Conservation (phyloP, 1,140 invertebrate genomes). For the Aleiodes sp. region DNA sequence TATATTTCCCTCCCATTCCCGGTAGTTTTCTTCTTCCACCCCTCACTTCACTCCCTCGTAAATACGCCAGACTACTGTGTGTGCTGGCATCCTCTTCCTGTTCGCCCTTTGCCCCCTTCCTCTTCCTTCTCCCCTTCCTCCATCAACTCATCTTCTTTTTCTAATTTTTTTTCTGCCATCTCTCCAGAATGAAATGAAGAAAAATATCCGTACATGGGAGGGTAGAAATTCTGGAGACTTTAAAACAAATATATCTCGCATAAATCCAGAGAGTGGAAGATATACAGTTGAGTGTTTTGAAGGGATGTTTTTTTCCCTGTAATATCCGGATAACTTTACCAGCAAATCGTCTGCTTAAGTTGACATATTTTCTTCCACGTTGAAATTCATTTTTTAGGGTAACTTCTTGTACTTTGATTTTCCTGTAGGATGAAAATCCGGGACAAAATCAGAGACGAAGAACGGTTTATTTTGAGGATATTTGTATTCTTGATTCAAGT, state of each 20-base stretch:
- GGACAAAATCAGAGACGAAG: neutral
- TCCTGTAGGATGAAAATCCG: neutral
- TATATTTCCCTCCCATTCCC: constrained; percentile 52
- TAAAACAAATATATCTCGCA: constrained; percentile 67
- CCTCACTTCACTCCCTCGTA: constrained; percentile 53
- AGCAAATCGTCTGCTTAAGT: constrained; percentile 62
- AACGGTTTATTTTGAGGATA: no score
- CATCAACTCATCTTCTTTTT: neutral
- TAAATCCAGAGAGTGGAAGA: constrained; percentile 55
- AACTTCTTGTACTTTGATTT: neutral
- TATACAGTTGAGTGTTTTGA: constrained; percentile 6
- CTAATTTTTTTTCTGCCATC: constrained; percentile 21
- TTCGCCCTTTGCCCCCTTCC: neutral
- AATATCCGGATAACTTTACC: constrained; percentile 17
- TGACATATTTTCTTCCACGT: constrained; percentile 57
- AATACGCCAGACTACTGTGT: constrained; percentile 46
- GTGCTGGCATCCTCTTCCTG: constrained; percentile 13
- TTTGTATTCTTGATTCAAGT: no score
- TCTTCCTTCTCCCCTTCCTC: neutral
- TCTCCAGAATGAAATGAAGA: neutral
- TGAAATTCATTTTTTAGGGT: constrained; percentile 23
- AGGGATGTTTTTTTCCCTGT: constrained; percentile 1
- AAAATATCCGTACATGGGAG: constrained; percentile 19
- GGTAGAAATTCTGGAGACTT: constrained; percentile 44
- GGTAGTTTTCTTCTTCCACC: constrained; percentile 41